Conservation (phyloP, 1,140 invertebrate genomes). For the Pseudomyrmex concolor region DNA sequence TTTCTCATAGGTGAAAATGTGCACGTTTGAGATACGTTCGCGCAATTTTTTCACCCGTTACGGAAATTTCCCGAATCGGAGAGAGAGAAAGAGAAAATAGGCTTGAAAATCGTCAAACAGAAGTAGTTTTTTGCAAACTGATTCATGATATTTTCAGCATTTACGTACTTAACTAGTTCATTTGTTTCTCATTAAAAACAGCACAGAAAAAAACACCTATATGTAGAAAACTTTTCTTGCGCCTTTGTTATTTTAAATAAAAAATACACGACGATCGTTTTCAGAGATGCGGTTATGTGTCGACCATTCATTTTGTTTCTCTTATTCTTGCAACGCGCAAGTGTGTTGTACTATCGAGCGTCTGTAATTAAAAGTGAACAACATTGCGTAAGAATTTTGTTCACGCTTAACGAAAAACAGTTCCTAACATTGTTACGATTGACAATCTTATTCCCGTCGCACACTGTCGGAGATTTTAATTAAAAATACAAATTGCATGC, state of each 20-base stretch:
- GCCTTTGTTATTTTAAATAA: background rate
- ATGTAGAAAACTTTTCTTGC: background rate
- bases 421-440: conserved; percentile 28
- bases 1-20: background rate
- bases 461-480: conserved; percentile 29
- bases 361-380: conserved; percentile 53
- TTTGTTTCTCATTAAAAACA: background rate
- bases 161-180: background rate
- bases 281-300: background rate
- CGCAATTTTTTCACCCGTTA: background rate
- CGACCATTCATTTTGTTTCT: too few relatives aligned
- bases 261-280: background rate
- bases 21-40: conserved; percentile 3
- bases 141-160: conserved; percentile 19
- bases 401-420: conserved; percentile 39
- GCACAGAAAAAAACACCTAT: background rate
- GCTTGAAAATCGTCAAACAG: background rate
- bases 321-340: too few relatives aligned
- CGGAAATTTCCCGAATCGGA: background rate
- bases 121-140: background rate
- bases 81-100: background rate
- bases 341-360: background rate
- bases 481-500: conserved; percentile 57
- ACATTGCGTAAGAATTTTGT: conserved; percentile 46
- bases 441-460: conserved; percentile 49